Conservation (phyloP, 2,888 invertebrate genomes). For the Dynastes hyllus region DNA sequence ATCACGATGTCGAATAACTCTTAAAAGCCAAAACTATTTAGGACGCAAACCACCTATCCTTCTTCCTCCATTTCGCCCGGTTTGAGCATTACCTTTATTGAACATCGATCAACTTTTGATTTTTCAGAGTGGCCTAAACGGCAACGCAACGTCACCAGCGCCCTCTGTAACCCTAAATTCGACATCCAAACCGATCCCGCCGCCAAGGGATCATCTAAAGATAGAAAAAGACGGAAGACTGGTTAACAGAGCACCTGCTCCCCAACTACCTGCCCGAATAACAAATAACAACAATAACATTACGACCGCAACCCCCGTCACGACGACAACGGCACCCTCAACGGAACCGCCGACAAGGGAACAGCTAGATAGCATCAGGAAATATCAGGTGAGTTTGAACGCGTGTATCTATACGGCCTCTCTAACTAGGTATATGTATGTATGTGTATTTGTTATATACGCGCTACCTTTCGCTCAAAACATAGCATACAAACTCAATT, state of each 20-base stretch:
- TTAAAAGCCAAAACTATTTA: neutral
- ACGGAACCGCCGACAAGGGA: slow-evolving; percentile 84
- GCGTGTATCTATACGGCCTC: neutral
- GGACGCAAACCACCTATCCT: neutral
- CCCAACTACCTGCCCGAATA: slow-evolving; percentile 80
- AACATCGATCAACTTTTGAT: slow-evolving; percentile 8
- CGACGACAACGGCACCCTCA: slow-evolving; percentile 68
- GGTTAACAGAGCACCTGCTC: slow-evolving; percentile 79
- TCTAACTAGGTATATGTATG: neutral
- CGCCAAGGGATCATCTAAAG: slow-evolving; percentile 79
- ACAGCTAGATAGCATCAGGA: slow-evolving; percentile 92
- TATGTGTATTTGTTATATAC: neutral
- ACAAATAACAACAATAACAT: slow-evolving; percentile 72
- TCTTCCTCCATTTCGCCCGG: neutral
- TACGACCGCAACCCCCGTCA: slow-evolving; percentile 54
- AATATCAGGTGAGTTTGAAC: slow-evolving; percentile 85
- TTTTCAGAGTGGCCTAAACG: slow-evolving; percentile 65
- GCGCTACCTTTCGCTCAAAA: neutral
- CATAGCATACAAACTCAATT: slow-evolving; percentile 11
- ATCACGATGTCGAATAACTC: too few species aligned
- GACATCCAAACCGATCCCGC: slow-evolving; percentile 73
- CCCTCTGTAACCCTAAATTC: slow-evolving; percentile 71
- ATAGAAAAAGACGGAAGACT: slow-evolving; percentile 77
- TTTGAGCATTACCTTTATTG: neutral
- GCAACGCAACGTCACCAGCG: slow-evolving; percentile 62